Percentiles rank a stretch among this genome's conserved stretches.
These are phyloP conservation scores for Halictus rubicundus DNA, from an alignment of 1,140 invertebrate genomes.

Conservation along the genomic window DNA sequence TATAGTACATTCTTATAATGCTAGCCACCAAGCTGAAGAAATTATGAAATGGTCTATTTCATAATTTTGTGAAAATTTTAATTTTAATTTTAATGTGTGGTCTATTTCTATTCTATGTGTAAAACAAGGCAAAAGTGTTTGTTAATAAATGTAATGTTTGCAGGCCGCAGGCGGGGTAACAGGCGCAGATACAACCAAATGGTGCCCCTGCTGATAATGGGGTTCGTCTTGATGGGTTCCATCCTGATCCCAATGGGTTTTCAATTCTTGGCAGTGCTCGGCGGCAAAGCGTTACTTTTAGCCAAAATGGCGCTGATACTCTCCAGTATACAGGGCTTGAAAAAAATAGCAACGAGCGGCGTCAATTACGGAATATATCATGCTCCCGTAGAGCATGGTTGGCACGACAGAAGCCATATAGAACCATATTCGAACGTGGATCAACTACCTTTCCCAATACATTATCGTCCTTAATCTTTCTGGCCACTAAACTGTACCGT, in stretches of 20 bases:
- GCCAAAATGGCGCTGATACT: conserved; percentile 89
- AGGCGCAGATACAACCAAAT: conserved; percentile 82
- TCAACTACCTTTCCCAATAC: neutral
- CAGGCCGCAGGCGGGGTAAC: conserved; percentile 80
- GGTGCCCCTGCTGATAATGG: conserved; percentile 88
- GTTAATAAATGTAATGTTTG: neutral
- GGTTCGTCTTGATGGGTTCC: conserved; percentile 85
- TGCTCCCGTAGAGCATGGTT: conserved; percentile 58
- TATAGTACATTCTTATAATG: too few species aligned
- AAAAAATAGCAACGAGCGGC: conserved; percentile 81
- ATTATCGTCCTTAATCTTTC: neutral
- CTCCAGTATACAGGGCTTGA: conserved; percentile 88
- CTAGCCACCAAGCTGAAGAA: too few species aligned
- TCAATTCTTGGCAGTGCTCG: conserved; percentile 88
- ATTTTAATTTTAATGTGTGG: too few species aligned
- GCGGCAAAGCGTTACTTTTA: conserved; percentile 87
- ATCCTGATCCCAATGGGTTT: conserved; percentile 89
- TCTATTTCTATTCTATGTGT: too few species aligned
- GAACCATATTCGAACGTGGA: conserved; percentile 25
- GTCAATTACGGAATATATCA: conserved; percentile 79
- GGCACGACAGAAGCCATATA: conserved; percentile 75
- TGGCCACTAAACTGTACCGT: neutral
- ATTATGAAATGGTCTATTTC: too few species aligned
- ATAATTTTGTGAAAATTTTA: too few species aligned
- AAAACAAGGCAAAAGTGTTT: too few species aligned